Percentiles rank a stretch among this genome's conserved stretches.
Evolutionary conservation across 2,113 vertebrate genomes (phyloP).

Genomic region (Cricetomys ansorgei): DNA sequence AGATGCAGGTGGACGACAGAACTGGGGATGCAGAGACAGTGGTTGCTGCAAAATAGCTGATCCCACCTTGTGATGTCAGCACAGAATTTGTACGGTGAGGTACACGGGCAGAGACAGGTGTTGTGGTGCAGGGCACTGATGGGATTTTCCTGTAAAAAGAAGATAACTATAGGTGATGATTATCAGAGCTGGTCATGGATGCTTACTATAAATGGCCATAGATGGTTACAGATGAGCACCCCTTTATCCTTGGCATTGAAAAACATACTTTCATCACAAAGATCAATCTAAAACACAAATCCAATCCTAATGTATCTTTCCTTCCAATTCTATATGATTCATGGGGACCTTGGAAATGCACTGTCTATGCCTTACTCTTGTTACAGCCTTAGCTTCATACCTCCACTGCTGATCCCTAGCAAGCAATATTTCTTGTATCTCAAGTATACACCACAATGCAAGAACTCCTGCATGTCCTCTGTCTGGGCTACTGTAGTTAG

Average conservation of each 20-base stretch:
- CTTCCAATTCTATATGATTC: not conserved
- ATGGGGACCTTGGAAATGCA: not conserved
- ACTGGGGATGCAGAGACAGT: conserved; percentile 88
- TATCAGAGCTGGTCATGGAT: accelerated
- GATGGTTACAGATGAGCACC: not conserved
- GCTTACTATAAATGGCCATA: not conserved
- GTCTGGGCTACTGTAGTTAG: too few species aligned
- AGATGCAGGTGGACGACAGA: conserved; percentile 89
- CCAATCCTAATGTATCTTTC: too few species aligned
- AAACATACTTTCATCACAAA: too few species aligned
- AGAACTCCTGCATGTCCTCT: not conserved
- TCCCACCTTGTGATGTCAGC: conserved; percentile 87
- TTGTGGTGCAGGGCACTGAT: conserved; percentile 90
- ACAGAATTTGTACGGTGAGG: conserved; percentile 92
- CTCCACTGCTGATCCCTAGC: accelerated
- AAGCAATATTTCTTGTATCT: not conserved
- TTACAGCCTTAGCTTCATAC: accelerated
- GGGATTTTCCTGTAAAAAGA: conserved; percentile 94
- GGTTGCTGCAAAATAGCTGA: conserved; percentile 88
- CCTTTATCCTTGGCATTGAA: too few species aligned
- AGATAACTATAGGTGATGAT: not conserved
- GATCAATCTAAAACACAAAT: not conserved
- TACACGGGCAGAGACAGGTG: conserved; percentile 85
- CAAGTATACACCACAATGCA: not conserved
- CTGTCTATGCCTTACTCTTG: accelerated